Conservation (phyloP, 2,888 invertebrate genomes). For the Caenorhabditis sp. region DNA sequence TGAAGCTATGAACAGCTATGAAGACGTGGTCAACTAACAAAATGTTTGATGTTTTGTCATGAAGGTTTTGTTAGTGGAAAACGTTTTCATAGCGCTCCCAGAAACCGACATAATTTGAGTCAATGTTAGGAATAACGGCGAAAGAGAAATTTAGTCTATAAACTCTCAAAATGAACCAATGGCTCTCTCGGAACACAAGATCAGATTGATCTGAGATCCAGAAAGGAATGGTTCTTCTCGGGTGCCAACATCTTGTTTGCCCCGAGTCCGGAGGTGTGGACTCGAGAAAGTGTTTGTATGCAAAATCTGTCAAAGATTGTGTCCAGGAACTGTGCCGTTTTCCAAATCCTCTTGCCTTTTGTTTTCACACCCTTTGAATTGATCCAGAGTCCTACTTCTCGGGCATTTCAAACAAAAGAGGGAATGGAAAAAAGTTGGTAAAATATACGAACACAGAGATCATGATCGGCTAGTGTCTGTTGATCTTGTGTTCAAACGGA, state of each 20-base stretch:
- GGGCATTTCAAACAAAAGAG: conserved; percentile 22
- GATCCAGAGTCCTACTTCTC: background rate
- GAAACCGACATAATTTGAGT: no score
- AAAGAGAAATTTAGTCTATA: no score
- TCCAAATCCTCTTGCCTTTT: conserved; percentile 31
- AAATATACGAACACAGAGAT: background rate
- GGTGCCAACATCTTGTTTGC: conserved; percentile 20
- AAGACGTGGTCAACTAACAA: no score
- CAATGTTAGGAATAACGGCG: no score
- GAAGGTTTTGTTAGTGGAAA: no score
- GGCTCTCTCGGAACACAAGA: background rate
- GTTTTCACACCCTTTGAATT: conserved; percentile 32
- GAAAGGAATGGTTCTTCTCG: conserved; percentile 4
- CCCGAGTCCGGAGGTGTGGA: conserved; percentile 1
- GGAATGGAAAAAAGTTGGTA: conserved; percentile 21
- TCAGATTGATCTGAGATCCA: conserved; percentile 15
- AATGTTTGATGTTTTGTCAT: no score
- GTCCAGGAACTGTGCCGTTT: conserved; percentile 33
- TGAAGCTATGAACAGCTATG: no score
- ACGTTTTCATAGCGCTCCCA: no score
- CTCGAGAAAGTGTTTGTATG: conserved; percentile 21
- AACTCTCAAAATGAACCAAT: no score
- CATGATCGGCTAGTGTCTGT: conserved; percentile 12
- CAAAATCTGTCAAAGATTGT: conserved; percentile 38
- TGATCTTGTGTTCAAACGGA: conserved; percentile 9